phyloP scores from a whole-genome alignment of 2,888 invertebrate genomes.

The Apodemia mormo region DNA sequence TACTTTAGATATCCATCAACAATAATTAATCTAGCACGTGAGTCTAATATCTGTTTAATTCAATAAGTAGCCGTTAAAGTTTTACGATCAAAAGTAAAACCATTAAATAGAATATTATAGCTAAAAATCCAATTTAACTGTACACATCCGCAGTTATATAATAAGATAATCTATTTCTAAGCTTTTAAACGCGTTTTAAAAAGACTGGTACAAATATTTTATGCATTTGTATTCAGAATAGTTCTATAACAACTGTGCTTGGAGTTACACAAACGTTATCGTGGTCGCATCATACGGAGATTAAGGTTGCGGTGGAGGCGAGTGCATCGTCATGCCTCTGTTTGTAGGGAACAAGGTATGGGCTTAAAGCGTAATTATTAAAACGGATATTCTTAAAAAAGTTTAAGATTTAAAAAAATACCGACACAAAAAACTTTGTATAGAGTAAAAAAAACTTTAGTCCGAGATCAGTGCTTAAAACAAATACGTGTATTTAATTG shows the following conservation, averaged over 20 bases:
- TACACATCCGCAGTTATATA: background rate
- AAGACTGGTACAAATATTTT: conserved; percentile 22
- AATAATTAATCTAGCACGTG: no score
- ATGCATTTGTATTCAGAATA: conserved; percentile 32
- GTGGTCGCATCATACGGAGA: conserved; percentile 67
- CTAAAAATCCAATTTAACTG: background rate
- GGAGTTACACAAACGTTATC: conserved; percentile 69
- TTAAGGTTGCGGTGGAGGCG: conserved; percentile 66
- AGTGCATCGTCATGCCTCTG: conserved; percentile 76
- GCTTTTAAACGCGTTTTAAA: conserved; percentile 18
- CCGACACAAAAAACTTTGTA: no score
- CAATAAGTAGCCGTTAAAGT: background rate
- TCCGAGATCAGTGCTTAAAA: no score
- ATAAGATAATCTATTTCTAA: conserved; percentile 6
- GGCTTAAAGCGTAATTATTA: conserved; percentile 24
- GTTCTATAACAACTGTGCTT: conserved; percentile 36
- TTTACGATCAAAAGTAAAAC: conserved; percentile 3
- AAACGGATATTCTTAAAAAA: background rate
- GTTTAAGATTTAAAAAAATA: no score
- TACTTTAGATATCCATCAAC: no score
- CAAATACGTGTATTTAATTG: no score
- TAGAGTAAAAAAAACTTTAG: no score
- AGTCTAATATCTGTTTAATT: background rate
- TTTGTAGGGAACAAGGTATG: conserved; percentile 46
- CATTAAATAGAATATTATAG: conserved; percentile 8